Evolutionary conservation across 2,888 invertebrate genomes (phyloP).

Genomic region (Apomyelois bistriatella): DNA sequence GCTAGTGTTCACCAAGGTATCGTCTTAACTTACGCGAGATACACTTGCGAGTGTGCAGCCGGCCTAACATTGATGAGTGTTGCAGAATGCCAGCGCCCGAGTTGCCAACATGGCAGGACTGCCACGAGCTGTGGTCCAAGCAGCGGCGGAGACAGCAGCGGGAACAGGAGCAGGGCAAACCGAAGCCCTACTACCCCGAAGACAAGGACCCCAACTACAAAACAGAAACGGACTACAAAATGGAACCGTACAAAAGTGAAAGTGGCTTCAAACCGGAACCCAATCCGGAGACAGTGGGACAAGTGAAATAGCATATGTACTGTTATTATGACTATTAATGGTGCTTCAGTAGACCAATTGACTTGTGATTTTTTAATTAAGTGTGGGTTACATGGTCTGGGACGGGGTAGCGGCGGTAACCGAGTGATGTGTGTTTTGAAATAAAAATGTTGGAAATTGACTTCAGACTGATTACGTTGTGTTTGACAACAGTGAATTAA

Average conservation of each 20-base stretch:
- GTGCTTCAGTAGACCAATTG: constrained; percentile 34
- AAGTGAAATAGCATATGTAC: constrained; percentile 65
- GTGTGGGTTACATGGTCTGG: constrained; percentile 11
- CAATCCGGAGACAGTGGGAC: constrained; percentile 50
- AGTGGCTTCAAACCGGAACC: constrained; percentile 52
- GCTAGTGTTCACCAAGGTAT: too few relatives aligned
- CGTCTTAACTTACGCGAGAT: too few relatives aligned
- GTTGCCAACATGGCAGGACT: constrained; percentile 98
- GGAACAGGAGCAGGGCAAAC: constrained; percentile 81
- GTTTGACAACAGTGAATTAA: too few relatives aligned
- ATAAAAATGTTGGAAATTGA: too few relatives aligned
- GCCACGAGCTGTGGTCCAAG: constrained; percentile 99
- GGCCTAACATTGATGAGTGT: constrained; percentile 8
- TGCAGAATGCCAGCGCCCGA: constrained; percentile 89
- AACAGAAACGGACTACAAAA: constrained; percentile 42
- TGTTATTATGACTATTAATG: constrained; percentile 37
- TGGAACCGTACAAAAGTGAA: constrained; percentile 48
- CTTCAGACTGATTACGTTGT: too few relatives aligned
- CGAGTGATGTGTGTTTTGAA: neutral
- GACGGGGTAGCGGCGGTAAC: neutral
- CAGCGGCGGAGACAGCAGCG: constrained; percentile 92
- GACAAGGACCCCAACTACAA: constrained; percentile 41
- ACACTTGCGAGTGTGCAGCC: too few relatives aligned
- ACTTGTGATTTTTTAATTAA: constrained; percentile 30
- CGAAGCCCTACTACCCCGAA: constrained; percentile 29